Evolutionary conservation across 2,797 vertebrate genomes (phyloP), one percentile per base, ranked within the genome.

Genomic region (Emys orbicularis): DNA sequence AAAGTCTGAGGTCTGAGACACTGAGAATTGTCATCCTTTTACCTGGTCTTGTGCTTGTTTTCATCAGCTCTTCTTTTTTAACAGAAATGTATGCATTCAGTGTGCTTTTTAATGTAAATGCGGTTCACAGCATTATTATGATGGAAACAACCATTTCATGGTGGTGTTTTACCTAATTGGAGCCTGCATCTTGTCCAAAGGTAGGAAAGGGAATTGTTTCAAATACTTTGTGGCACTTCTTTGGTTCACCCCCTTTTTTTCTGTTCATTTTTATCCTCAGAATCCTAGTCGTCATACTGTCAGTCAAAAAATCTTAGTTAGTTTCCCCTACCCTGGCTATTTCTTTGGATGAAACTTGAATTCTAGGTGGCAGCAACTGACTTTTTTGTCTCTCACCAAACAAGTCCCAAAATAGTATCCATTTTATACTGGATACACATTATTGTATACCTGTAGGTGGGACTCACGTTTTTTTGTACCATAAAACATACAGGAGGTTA

Each of bases 71-170:
- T 93, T 79, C 68, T 41, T 82, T 54, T 76, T 49, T 77, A 49
- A 31, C 27, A 29, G 12, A 31, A 91, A 86, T 87, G 74, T 90
- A 49, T 3, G 1, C 93, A 93, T 92, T 92, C 88, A 27, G 12
- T 25, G 87, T 83, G 57, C 52, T 50, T 97, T 97, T 90, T 83
- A 82, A 84, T 86, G 74, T 82, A 95, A 88, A 91, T 94, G 1
- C 19, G 80, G 11, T 59, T 94, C 34, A 87, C 54, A 50, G 49
- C 68, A 83, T 72, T 44, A 85, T 29, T 80, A 44, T 68, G 29
- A 53, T 92, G 77, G 77, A 93, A 93, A 72, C 37, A 49, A 77
- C 74, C 79, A 52, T 47, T 93, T 93, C 52, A 84, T 90, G 34
- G 37, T 84, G 74, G 65, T 95, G 82, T 91, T 93, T 92, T 91